Evolutionary conservation across 2,797 vertebrate species (phyloP).

Genomic region (Lindbergichthys nudifrons): DNA sequence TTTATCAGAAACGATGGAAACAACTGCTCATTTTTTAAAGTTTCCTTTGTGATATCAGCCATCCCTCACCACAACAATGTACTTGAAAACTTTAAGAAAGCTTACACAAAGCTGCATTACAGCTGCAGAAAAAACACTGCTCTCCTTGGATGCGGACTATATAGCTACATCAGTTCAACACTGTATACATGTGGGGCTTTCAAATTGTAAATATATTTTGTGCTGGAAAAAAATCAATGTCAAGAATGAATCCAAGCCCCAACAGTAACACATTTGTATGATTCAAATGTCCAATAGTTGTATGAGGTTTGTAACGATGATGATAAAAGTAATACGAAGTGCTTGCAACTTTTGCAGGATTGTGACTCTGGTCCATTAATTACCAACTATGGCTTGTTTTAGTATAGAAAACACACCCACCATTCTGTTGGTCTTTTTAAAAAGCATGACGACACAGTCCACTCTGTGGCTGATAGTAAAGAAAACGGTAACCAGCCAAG

Average conservation of each 20-base stretch:
- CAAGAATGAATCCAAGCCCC: background rate
- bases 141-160: background rate
- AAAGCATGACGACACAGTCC: too few relatives aligned
- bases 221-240: background rate
- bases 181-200: background rate
- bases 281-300: background rate
- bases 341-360: background rate
- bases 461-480: background rate
- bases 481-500: background rate
- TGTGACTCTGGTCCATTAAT: background rate
- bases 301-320: background rate
- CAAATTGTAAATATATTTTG: background rate
- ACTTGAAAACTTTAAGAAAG: background rate
- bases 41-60: too few relatives aligned
- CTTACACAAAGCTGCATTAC: background rate
- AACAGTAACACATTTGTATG: background rate
- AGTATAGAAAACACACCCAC: background rate
- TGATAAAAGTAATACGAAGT: background rate
- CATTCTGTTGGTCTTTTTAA: too few relatives aligned
- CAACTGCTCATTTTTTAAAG: too few relatives aligned
- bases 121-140: background rate
- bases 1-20: background rate
- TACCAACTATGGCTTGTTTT: constrained; percentile 17
- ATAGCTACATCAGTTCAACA: constrained; percentile 4
- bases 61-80: background rate